A percentile compares a stretch with the other conserved stretches of the same genome.
phyloP scores from a whole-genome alignment of 2,888 invertebrate species.

The Athripsodes cinereus region DNA sequence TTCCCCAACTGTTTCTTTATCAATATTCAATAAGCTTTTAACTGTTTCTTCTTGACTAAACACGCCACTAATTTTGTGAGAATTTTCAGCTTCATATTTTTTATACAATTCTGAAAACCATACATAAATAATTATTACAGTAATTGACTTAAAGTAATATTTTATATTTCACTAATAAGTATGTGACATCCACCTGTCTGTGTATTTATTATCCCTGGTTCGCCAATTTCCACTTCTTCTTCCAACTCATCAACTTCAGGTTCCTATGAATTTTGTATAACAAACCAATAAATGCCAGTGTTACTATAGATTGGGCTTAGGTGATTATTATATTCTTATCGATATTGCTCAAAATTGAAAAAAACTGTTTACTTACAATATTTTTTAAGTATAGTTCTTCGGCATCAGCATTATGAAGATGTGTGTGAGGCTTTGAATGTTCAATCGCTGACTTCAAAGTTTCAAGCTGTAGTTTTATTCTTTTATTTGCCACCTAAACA shows the following conservation, averaged over 20 bases:
- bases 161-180: neutral
- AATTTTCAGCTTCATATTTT: slow-evolving; percentile 8
- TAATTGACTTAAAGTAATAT: neutral
- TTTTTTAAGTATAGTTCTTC: slow-evolving; percentile 16
- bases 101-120: slow-evolving; percentile 13
- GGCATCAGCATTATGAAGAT: slow-evolving; percentile 18
- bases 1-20: neutral
- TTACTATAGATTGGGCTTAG: neutral
- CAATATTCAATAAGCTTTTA: neutral
- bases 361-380: slow-evolving; percentile 19
- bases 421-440: slow-evolving; percentile 17
- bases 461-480: slow-evolving; percentile 23
- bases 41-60: neutral
- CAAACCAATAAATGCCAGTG: neutral
- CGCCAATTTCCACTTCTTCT: slow-evolving; percentile 26
- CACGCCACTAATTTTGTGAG: neutral
- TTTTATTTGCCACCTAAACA: slow-evolving; percentile 21
- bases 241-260: slow-evolving; percentile 26
- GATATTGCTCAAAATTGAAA: neutral
- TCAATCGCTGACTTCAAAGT: slow-evolving; percentile 21
- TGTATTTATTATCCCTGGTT: slow-evolving; percentile 14
- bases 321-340: neutral
- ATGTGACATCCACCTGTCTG: slow-evolving; percentile 13
- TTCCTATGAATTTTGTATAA: slow-evolving; percentile 16
- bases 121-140: neutral